phyloP scores from a whole-genome alignment of 2,113 vertebrate species.

The Notiomystis cincta region DNA sequence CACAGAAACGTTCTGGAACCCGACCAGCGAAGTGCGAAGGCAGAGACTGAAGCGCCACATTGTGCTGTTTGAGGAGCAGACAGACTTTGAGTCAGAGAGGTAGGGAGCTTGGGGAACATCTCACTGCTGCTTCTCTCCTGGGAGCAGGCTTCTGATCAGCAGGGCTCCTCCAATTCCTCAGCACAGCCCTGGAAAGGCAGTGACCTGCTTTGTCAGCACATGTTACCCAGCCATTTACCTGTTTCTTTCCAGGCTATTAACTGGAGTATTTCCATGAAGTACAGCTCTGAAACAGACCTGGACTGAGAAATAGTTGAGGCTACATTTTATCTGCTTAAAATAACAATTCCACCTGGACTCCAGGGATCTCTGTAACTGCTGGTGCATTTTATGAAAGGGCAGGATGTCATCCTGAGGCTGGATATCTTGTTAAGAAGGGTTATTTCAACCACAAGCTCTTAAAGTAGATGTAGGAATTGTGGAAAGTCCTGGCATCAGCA shows the following conservation, averaged over 20 bases:
- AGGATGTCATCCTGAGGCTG: background rate
- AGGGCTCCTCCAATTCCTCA: background rate
- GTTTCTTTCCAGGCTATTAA: background rate
- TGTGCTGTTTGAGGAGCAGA: constrained; percentile 86
- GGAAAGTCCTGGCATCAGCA: background rate
- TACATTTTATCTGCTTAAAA: background rate
- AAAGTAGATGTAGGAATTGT: background rate
- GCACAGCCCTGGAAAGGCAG: background rate
- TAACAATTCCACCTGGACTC: background rate
- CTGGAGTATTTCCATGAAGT: background rate
- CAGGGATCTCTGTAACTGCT: background rate
- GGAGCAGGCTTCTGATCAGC: background rate
- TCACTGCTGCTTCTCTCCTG: background rate
- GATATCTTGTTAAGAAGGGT: background rate
- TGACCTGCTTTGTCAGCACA: background rate
- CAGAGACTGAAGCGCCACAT: constrained; percentile 85
- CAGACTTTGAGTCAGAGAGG: constrained; percentile 90
- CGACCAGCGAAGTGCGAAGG: constrained; percentile 78
- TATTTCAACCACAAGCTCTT: constrained; percentile 2
- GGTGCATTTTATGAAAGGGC: background rate
- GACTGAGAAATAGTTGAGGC: background rate
- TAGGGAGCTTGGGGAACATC: constrained; percentile 25
- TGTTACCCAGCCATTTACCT: background rate
- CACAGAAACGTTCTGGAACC: constrained; percentile 86
- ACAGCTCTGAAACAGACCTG: background rate